These are phyloP conservation scores for Pseudochirops corinnae DNA, from an alignment of 2,797 vertebrate species.

Conservation along the genomic window DNA sequence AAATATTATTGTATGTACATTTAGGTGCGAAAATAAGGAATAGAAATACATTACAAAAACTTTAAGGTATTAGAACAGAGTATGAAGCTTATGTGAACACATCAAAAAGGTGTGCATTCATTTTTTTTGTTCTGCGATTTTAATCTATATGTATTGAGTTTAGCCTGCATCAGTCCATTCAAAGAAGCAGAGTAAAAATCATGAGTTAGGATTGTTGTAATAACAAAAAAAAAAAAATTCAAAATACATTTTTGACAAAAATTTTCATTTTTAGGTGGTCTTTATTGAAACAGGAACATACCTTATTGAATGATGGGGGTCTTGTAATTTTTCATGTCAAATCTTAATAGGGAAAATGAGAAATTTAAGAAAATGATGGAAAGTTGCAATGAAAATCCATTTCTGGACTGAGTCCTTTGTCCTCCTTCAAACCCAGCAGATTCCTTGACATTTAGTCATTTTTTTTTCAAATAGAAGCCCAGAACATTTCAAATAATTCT, in stretches of 20 bases:
- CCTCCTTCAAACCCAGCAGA: not conserved
- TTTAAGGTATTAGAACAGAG: not conserved
- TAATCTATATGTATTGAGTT: not conserved
- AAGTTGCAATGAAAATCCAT: not conserved
- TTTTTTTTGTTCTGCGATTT: constrained; percentile 16
- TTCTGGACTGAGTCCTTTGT: not conserved
- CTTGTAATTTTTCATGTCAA: not conserved
- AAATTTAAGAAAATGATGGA: not conserved
- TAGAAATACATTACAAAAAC: not conserved
- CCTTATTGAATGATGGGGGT: not conserved
- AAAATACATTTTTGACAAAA: not conserved
- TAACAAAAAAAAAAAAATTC: not conserved
- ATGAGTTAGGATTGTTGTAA: not conserved
- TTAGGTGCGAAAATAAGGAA: not conserved
- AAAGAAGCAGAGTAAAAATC: not conserved
- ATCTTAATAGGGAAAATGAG: constrained; percentile 29
- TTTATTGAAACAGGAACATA: not conserved
- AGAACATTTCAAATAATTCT: not conserved
- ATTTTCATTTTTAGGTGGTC: not conserved
- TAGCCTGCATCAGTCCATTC: rapidly evolving
- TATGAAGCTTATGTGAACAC: not conserved
- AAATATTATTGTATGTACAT: not conserved
- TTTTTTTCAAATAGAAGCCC: constrained; percentile 18
- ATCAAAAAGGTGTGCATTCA: not conserved
- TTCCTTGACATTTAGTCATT: not conserved